A percentile compares a stretch with the other conserved stretches of the same genome.
phyloP scores from a whole-genome alignment of 2,113 vertebrate genomes.

The Brachypteracias leptosomus region DNA sequence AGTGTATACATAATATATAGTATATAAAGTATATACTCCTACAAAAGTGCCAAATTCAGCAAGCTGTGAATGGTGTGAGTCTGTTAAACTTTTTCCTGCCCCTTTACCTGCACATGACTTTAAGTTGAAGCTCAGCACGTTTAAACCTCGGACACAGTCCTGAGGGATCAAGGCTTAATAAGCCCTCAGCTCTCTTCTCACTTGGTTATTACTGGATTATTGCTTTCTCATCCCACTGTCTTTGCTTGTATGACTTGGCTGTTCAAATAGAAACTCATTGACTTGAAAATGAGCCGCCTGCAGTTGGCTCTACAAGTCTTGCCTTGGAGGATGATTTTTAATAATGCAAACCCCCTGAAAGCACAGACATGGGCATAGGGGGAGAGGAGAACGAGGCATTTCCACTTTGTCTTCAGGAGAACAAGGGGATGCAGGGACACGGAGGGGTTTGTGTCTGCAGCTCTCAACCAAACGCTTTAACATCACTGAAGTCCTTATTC shows the following conservation, averaged over 20 bases:
- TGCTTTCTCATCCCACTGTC: conserved; percentile 45
- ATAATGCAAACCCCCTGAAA: conserved; percentile 51
- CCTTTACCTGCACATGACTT: neutral
- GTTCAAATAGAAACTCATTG: conserved; percentile 61
- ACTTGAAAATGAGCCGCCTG: conserved; percentile 47
- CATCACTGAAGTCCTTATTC: neutral
- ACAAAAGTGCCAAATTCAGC: neutral
- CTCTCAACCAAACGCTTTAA: neutral
- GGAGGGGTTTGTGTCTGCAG: neutral
- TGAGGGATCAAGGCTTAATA: conserved; percentile 18
- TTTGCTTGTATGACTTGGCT: conserved; percentile 41
- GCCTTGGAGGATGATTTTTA: conserved; percentile 50
- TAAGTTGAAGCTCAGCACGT: neutral
- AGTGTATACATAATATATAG: no score
- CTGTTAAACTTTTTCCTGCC: neutral
- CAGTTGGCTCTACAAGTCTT: conserved; percentile 8
- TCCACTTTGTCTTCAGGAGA: conserved; percentile 1
- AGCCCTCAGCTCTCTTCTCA: neutral
- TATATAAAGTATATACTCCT: neutral
- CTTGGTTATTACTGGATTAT: conserved; percentile 43
- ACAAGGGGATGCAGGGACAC: neutral
- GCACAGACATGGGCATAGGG: conserved; percentile 20
- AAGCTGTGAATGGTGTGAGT: neutral
- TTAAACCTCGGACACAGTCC: conserved; percentile 12
- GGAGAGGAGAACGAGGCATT: conserved; percentile 6